Evolutionary conservation across 2,797 vertebrate genomes (phyloP), one percentile per base, ranked within the genome.

Genomic region (Tolypeutes matacus): DNA sequence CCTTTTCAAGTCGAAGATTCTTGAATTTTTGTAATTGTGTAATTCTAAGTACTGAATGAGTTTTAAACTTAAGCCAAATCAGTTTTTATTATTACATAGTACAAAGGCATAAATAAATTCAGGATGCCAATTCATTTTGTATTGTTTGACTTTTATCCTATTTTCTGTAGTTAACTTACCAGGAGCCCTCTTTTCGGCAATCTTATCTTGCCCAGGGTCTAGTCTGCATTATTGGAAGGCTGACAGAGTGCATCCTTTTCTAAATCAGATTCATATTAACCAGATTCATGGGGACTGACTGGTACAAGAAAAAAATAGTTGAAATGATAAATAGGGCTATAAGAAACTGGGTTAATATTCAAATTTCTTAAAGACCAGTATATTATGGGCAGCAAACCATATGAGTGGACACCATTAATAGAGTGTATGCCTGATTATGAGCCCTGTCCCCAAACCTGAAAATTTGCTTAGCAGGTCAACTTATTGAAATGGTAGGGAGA

Each of bases 121-220:
- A 27, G 14, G 39, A 1, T 65, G 27, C 31, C 42, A n/a, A 34
- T 36, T 60, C 6, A 31, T 12, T 76, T 80, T 67, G 3, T 49
- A 42, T 81, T 81, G 58, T 9, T n/a, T 20, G 15, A 39, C 15
- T 23, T 53, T 29, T 78, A 21, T 53, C 21, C 4, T n/a, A 34
- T 53, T 70, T 62, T 17, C 9, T 21, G 17, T 17, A 25, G 15
- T 27, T 60, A n/a, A n/a, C 76, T 56, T 29, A 49, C 5, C 25
- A 67, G 39, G 46, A 42, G 17, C 5, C 31, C 20, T 42, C 13
- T 9, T 25, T 25, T 23, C 27, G 5, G 1, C 3, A 0, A 11
- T 51, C 27, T 51, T 77, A 49, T 11, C 7, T 10, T 51, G 7
- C 25, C 36, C 21, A 53, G 25, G 39, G 20, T 53, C 34, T 77